A percentile compares a stretch with the other conserved stretches of the same genome.
Evolutionary conservation across 2,888 invertebrate genomes (phyloP).

Genomic region (Pyrrhosoma nymphula): DNA sequence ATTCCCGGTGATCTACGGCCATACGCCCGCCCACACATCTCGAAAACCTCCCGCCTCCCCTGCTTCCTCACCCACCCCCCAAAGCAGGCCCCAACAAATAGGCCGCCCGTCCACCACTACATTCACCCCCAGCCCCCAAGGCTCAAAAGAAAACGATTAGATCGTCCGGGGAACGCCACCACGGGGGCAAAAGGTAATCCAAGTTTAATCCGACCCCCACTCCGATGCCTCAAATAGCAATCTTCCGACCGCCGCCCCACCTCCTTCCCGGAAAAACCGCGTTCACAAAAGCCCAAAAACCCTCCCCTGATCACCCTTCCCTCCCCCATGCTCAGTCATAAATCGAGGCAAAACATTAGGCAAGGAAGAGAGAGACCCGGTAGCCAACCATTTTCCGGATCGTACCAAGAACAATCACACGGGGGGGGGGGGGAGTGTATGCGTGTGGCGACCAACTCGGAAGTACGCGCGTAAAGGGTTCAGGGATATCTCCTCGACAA

Average conservation of each 20-base stretch:
- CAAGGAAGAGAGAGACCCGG: background rate
- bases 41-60: too few relatives aligned
- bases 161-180: background rate
- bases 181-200: constrained; percentile 19
- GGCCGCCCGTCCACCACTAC: background rate
- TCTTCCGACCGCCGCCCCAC: background rate
- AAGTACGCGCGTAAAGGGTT: background rate
- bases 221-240: constrained; percentile 8
- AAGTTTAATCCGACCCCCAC: background rate
- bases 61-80: background rate
- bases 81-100: background rate
- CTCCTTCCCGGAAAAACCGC: background rate
- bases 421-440: too few relatives aligned
- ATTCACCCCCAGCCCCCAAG: background rate
- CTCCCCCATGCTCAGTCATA: background rate
- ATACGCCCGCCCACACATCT: background rate
- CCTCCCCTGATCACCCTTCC: background rate
- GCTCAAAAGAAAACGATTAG: constrained; percentile 1
- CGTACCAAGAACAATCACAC: background rate
- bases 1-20: background rate
- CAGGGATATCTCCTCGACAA: background rate
- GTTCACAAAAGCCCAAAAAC: too few relatives aligned
- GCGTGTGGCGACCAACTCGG: background rate
- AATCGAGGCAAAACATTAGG: background rate
- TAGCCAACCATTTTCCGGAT: background rate